Evolutionary conservation across 2,113 vertebrate genomes (phyloP).

Genomic region (Macroglossus sobrinus): DNA sequence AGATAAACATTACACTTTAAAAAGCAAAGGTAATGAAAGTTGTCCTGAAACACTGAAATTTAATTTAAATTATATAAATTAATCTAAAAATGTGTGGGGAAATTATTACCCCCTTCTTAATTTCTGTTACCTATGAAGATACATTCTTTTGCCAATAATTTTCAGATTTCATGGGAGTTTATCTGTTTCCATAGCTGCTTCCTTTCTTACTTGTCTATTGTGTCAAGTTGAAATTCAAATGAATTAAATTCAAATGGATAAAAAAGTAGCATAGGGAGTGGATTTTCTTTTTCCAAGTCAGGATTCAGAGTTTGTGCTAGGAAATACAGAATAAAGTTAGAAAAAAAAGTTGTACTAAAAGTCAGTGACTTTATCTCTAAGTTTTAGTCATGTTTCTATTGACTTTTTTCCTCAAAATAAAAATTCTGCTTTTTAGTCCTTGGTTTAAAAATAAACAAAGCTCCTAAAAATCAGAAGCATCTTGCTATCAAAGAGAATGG

Average conservation of each 20-base stretch:
- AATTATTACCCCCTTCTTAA: conserved; percentile 24
- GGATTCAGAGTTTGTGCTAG: conserved; percentile 33
- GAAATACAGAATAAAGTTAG: conserved; percentile 54
- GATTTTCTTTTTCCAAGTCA: conserved; percentile 61
- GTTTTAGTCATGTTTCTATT: neutral
- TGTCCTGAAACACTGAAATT: neutral
- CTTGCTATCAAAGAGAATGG: neutral
- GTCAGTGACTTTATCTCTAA: neutral
- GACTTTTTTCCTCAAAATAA: conserved; percentile 25
- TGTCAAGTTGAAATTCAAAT: conserved; percentile 41
- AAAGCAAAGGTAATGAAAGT: neutral
- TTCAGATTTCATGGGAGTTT: conserved; percentile 60
- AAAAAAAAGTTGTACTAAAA: neutral
- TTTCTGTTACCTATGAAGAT: conserved; percentile 50
- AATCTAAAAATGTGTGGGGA: conserved; percentile 39
- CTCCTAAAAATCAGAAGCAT: neutral
- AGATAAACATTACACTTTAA: neutral
- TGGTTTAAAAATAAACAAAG: conserved; percentile 29
- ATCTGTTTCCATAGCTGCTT: conserved; percentile 69
- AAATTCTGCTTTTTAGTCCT: neutral
- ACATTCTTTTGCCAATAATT: conserved; percentile 59
- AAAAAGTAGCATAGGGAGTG: conserved; percentile 42
- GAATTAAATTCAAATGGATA: conserved; percentile 56
- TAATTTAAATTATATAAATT: neutral
- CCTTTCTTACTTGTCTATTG: conserved; percentile 60